Percentiles rank a stretch among this genome's conserved stretches.
Evolutionary conservation across 2,888 invertebrate genomes (phyloP).

Genomic region (Acholoe squamosa): DNA sequence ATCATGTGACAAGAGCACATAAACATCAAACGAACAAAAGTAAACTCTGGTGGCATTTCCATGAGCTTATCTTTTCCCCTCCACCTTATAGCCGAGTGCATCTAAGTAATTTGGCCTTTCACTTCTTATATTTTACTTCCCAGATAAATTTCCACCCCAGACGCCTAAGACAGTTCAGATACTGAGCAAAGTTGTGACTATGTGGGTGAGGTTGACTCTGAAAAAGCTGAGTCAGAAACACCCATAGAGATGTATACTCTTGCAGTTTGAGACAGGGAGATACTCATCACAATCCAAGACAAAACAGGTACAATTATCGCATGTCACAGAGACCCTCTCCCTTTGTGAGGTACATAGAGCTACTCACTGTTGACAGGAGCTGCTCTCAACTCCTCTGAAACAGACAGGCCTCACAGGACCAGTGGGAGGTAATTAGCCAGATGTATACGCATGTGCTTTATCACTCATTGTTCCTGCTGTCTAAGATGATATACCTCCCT

Average conservation of each 20-base stretch:
- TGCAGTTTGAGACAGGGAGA: no score
- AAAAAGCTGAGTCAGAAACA: no score
- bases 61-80: neutral
- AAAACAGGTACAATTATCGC: no score
- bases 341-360: no score
- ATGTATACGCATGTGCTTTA: conserved; percentile 1
- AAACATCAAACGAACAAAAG: no score
- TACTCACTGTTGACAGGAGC: no score
- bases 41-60: no score
- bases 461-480: neutral
- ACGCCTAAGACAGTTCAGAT: neutral
- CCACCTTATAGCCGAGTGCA: neutral
- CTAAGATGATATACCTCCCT: neutral
- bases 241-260: no score
- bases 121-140: neutral
- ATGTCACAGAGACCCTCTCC: no score
- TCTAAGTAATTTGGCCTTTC: neutral
- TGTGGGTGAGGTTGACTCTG: no score
- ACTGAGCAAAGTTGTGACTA: neutral
- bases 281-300: no score
- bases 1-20: no score
- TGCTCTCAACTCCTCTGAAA: neutral
- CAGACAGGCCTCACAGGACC: neutral
- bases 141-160: conserved; percentile 1
- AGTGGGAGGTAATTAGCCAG: conserved; percentile 10